These are phyloP conservation scores for Eidolon dupreanum DNA, from an alignment of 2,797 vertebrate species.

Conservation along the genomic window DNA sequence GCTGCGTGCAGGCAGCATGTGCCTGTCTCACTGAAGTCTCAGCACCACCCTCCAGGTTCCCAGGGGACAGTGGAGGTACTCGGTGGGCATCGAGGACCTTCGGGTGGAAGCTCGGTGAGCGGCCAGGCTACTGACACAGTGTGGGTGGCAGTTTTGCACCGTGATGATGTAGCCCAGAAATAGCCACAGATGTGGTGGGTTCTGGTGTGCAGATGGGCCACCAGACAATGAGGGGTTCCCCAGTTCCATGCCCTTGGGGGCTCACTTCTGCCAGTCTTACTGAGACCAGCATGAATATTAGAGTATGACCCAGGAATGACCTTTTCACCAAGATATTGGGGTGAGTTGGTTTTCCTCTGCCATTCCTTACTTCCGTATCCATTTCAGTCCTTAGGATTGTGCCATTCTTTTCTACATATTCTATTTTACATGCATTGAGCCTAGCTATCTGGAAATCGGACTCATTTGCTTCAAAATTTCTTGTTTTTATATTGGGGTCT, in stretches of 20 bases:
- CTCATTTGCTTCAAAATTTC: background rate
- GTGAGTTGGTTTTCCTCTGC: fast-evolving
- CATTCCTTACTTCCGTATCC: fast-evolving
- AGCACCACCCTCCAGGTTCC: background rate
- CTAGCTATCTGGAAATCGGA: background rate
- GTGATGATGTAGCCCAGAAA: background rate
- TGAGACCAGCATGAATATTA: background rate
- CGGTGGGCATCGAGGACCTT: background rate
- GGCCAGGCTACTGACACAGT: fast-evolving
- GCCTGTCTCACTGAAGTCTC: background rate
- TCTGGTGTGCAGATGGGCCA: background rate
- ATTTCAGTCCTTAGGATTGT: fast-evolving
- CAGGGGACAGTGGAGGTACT: background rate
- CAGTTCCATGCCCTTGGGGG: no score
- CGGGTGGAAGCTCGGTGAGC: background rate
- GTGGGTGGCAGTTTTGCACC: background rate
- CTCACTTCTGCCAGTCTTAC: fast-evolving
- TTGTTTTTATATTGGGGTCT: background rate
- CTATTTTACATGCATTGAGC: fast-evolving
- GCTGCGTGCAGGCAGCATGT: background rate
- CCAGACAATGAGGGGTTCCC: background rate
- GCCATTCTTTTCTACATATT: background rate
- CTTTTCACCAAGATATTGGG: no score
- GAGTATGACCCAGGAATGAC: background rate
- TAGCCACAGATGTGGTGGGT: no score